These are phyloP conservation scores for Hippopotamyrus pictus DNA, from an alignment of 2,797 vertebrate species.

Conservation along the genomic window DNA sequence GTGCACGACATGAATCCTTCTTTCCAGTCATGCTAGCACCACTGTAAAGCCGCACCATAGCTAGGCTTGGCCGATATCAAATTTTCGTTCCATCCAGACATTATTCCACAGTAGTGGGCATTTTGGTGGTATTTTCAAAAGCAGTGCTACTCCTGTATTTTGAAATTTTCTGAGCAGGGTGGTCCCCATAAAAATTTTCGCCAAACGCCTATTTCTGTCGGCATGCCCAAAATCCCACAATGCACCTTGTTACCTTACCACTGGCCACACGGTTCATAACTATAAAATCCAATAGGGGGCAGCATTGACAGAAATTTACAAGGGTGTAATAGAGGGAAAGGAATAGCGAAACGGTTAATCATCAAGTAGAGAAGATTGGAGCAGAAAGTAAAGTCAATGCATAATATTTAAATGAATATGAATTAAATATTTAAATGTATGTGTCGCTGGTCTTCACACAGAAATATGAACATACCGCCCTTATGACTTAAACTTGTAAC, in stretches of 20 bases:
- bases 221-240: background rate
- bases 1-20: background rate
- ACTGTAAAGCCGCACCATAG: background rate
- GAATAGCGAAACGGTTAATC: background rate
- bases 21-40: background rate
- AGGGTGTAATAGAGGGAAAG: background rate
- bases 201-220: background rate
- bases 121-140: background rate
- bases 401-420: background rate
- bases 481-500: background rate
- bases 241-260: background rate
- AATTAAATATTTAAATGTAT: background rate
- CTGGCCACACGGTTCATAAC: background rate
- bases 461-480: background rate
- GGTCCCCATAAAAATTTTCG: background rate
- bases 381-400: background rate
- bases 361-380: background rate
- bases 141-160: background rate
- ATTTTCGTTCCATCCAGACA: background rate
- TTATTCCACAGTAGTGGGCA: background rate
- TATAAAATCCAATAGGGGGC: background rate
- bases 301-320: background rate
- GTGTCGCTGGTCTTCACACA: background rate
- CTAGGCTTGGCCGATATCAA: background rate
- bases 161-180: background rate